Percentiles rank a stretch among this genome's conserved stretches.
Conservation (phyloP, 2,888 invertebrate species). For the Nasonovia ribisnigri region DNA sequence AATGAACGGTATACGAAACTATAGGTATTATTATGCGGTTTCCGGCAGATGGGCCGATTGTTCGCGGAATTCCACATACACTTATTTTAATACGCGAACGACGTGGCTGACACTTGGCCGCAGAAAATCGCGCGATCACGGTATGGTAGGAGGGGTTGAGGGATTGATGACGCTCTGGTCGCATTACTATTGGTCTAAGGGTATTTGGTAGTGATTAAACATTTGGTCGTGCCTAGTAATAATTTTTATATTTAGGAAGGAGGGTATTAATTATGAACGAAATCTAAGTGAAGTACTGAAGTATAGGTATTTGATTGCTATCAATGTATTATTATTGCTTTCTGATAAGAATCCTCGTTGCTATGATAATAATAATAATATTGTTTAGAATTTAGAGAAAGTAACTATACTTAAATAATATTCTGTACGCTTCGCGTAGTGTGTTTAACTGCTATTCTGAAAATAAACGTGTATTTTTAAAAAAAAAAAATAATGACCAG, state of each 20-base stretch:
- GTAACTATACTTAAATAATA: not conserved
- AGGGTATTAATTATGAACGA: not conserved
- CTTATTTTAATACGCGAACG: too few species aligned
- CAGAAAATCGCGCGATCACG: not conserved
- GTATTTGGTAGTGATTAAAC: not conserved
- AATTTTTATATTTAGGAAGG: not conserved
- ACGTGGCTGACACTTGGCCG: not conserved
- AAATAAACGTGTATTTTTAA: not conserved
- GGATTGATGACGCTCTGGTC: not conserved
- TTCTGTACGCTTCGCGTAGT: not conserved
- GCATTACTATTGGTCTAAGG: not conserved
- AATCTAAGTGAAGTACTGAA: not conserved
- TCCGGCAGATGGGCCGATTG: not conserved
- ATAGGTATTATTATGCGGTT: not conserved
- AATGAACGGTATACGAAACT: not conserved
- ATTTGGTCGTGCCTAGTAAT: not conserved
- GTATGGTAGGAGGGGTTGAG: not conserved
- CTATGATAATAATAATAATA: not conserved
- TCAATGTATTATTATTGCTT: not conserved
- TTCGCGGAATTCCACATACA: not conserved
- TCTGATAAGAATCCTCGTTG: not conserved
- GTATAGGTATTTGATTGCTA: not conserved
- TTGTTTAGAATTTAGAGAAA: not conserved
- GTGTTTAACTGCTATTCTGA: not conserved
- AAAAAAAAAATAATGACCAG: not conserved